phyloP scores from a whole-genome alignment of 2,797 vertebrate species.

The Alca torda region DNA sequence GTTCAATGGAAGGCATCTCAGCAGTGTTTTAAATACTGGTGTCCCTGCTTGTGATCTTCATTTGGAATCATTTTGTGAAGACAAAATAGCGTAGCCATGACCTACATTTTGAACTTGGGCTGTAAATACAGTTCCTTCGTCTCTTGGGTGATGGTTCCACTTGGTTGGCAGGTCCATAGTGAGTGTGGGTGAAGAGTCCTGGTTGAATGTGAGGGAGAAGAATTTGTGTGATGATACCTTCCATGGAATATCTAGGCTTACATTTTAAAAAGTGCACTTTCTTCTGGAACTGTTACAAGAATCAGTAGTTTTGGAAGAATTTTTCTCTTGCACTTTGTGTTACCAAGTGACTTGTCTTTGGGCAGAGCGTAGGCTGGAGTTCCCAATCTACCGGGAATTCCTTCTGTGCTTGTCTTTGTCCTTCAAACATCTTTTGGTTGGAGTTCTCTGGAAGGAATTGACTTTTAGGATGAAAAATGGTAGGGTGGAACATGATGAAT shows the following conservation, averaged over 20 bases:
- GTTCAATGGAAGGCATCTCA: background rate
- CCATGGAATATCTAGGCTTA: background rate
- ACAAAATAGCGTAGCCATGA: background rate
- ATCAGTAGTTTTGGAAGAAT: background rate
- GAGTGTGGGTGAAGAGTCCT: background rate
- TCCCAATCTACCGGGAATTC: background rate
- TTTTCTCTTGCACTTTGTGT: background rate
- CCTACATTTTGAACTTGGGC: background rate
- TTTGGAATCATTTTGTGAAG: background rate
- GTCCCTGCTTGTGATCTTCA: background rate
- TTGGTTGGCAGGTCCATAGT: background rate
- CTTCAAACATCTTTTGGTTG: background rate
- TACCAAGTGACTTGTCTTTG: background rate
- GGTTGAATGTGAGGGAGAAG: background rate
- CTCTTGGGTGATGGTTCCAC: background rate
- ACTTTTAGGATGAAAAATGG: background rate
- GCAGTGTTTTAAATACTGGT: background rate
- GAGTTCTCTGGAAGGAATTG: background rate
- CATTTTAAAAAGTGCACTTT: background rate
- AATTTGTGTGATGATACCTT: background rate
- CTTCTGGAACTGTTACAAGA: background rate
- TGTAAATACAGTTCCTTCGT: background rate
- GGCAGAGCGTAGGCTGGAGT: rapidly evolving
- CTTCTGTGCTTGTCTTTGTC: background rate
- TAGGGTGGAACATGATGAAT: background rate